Evolutionary conservation across 2,888 invertebrate genomes (phyloP), one percentile per base, ranked within the genome.

Genomic region (Leucophora obtusa): DNA sequence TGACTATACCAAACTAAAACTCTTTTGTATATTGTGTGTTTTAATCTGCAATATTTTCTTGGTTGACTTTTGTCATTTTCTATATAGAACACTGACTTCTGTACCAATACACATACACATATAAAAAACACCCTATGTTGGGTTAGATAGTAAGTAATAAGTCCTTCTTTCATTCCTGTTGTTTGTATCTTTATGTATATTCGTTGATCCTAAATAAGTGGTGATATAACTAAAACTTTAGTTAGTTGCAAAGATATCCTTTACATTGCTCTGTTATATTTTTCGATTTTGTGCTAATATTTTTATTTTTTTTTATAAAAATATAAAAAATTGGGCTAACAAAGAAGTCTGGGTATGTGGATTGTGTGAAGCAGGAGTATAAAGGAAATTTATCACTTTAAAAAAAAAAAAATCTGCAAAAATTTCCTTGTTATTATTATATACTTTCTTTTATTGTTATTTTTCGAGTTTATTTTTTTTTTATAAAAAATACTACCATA

Each of bases 371-470:
- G 70, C 28, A 53, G 53, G 51, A 72, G 50, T 73, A 47, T 70
- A 70, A 77, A 56, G 70, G 5, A 77, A 73, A 81, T 81, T 77
- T 81, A 81, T 81, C 77, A 77, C 77, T 77, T 72, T 18, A 18
- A 65, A 71, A 69, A 69, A 80, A n/a, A n/a, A n/a, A n/a, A n/a
- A n/a, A n/a, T n/a, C n/a, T n/a, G n/a, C n/a, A n/a, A n/a, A n/a
- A 18, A 38, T 53, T 65, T 73, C 21, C 70, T 77, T 72, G 72
- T 71, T 80, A 63, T 74, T 84, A 86, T 87, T 86, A 84, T 85
- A 83, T 85, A 83, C 66, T 68, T 69, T 59, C 60, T 65, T 59
- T 72, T 69, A 68, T 72, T 76, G 53, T 72, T 68, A 47, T 76
- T 76, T 77, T 77, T 73, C 50, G 68, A 59, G 59, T 56, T 50